phyloP scores from a whole-genome alignment of 2,113 vertebrate genomes.

The Stomatorhinus ivindoensis region DNA sequence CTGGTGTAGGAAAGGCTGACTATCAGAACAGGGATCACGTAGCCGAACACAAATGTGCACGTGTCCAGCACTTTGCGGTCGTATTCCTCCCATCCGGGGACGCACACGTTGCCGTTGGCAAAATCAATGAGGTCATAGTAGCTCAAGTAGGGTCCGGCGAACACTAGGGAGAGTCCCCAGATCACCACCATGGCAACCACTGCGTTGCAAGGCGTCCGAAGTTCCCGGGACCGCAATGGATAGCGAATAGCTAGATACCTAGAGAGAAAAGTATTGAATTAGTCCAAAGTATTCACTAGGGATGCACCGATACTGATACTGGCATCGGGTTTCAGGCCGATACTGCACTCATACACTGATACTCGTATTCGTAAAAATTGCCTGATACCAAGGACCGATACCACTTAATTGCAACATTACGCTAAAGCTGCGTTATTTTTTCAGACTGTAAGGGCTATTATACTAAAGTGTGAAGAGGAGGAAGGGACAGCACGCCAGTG shows the following conservation, averaged over 20 bases:
- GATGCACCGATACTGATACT: too few relatives aligned
- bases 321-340: too few relatives aligned
- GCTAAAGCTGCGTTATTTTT: too few relatives aligned
- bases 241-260: conserved; percentile 81
- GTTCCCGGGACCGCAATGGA: conserved; percentile 69
- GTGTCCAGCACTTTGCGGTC: conserved; percentile 74
- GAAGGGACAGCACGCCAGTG: too few relatives aligned
- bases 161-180: conserved; percentile 74
- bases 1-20: conserved; percentile 77
- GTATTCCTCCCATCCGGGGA: conserved; percentile 75
- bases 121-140: conserved; percentile 75
- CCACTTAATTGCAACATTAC: too few relatives aligned
- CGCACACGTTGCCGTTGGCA: conserved; percentile 71
- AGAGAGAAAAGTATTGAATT: background rate
- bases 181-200: conserved; percentile 72
- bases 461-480: too few relatives aligned
- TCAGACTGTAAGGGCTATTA: too few relatives aligned
- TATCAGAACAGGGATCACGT: conserved; percentile 72
- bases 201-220: conserved; percentile 68
- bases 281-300: background rate
- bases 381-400: too few relatives aligned
- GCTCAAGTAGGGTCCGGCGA: conserved; percentile 75
- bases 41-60: conserved; percentile 74
- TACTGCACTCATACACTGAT: too few relatives aligned
- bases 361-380: too few relatives aligned